A percentile compares a stretch with the other conserved stretches of the same genome.
Conservation (phyloP, 2,113 vertebrate genomes). For the Epinephelus moara region DNA sequence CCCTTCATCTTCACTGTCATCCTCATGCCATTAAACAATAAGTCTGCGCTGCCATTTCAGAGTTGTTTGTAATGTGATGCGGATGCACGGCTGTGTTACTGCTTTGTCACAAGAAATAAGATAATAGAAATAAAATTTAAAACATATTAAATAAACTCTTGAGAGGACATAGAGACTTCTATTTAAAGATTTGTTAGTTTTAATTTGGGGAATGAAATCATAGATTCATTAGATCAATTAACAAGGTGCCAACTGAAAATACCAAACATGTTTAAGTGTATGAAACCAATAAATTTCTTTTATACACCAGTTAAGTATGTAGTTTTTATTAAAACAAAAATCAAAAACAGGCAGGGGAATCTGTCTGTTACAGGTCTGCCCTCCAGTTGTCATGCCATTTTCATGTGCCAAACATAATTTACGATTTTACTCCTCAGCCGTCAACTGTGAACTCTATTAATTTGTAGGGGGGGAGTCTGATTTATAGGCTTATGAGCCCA, state of each 20-base stretch:
- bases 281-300: background rate
- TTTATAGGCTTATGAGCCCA: conserved; percentile 75
- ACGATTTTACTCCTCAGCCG: conserved; percentile 61
- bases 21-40: conserved; percentile 50
- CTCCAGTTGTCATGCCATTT: conserved; percentile 61
- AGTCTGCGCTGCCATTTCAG: conserved; percentile 43
- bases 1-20: conserved; percentile 65
- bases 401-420: conserved; percentile 68
- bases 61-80: conserved; percentile 37
- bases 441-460: conserved; percentile 80
- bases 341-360: background rate
- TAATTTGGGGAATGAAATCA: no score
- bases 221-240: background rate
- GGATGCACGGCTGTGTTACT: conserved; percentile 4
- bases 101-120: conserved; percentile 7
- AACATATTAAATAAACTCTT: background rate
- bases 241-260: background rate
- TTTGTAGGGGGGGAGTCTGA: conserved; percentile 68
- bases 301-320: background rate
- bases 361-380: conserved; percentile 36
- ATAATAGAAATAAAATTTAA: background rate
- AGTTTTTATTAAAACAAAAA: background rate
- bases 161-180: background rate
- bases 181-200: background rate
- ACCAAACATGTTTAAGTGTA: background rate